Percentiles rank a stretch among this genome's conserved stretches.
phyloP scores from a whole-genome alignment of 2,888 invertebrate species.

The Dicycla oo region DNA sequence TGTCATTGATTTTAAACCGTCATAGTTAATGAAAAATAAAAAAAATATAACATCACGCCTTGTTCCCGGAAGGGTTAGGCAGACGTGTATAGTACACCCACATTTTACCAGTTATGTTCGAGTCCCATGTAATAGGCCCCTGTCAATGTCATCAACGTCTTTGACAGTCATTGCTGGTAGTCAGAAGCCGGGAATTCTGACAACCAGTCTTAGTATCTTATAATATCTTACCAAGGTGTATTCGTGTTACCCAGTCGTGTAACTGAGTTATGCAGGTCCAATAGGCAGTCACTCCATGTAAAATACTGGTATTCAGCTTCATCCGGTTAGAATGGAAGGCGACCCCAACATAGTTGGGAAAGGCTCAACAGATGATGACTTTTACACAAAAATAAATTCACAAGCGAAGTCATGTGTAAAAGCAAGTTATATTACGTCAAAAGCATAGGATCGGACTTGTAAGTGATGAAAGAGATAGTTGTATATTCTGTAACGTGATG shows the following conservation, averaged over 20 bases:
- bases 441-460: slow-evolving; percentile 73
- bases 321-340: not conserved
- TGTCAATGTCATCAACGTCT: too few species aligned
- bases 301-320: not conserved
- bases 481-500: slow-evolving; percentile 48
- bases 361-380: fast-evolving
- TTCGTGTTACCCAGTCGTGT: not conserved
- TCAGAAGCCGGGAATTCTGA: not conserved
- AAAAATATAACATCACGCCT: too few species aligned
- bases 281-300: not conserved
- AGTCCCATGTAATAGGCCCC: too few species aligned
- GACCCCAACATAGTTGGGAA: not conserved
- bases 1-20: too few species aligned
- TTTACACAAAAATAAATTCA: slow-evolving; percentile 9
- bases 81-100: too few species aligned
- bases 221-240: not conserved
- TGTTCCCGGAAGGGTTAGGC: too few species aligned
- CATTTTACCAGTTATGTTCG: too few species aligned
- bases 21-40: too few species aligned
- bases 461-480: slow-evolving; percentile 73
- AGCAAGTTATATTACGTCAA: slow-evolving; percentile 64
- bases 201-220: too few species aligned
- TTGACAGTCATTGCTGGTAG: not conserved
- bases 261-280: not conserved
- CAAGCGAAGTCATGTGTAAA: slow-evolving; percentile 52